Evolutionary conservation across 2,113 vertebrate species (phyloP).

Genomic region (Cinclus mexicanus): DNA sequence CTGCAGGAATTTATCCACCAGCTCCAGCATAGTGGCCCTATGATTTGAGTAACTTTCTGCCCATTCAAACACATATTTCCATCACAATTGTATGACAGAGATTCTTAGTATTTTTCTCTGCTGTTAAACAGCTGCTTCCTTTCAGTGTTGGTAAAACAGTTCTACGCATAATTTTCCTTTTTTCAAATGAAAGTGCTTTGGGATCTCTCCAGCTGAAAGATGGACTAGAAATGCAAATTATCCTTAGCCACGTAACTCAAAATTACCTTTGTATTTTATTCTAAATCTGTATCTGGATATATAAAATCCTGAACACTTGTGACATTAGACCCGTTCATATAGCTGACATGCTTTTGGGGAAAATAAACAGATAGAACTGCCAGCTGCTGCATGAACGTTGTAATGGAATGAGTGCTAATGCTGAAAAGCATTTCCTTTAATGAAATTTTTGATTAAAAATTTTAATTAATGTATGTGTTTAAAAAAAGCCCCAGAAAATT

Average conservation of each 20-base stretch:
- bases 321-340: neutral
- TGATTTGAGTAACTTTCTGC: neutral
- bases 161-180: neutral
- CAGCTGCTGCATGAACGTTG: neutral
- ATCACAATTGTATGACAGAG: neutral
- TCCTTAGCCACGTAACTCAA: neutral
- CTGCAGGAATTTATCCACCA: neutral
- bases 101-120: neutral
- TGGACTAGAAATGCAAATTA: conserved; percentile 7
- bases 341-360: neutral
- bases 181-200: neutral
- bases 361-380: neutral
- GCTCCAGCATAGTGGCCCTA: neutral
- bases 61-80: neutral
- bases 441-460: neutral
- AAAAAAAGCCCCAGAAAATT: neutral
- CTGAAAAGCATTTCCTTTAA: neutral
- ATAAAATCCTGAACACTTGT: neutral
- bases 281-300: neutral
- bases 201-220: neutral
- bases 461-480: neutral
- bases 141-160: neutral
- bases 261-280: conserved; percentile 10
- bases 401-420: neutral
- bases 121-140: neutral